Conservation (phyloP, 2,888 invertebrate species). For the Itoplectis maculator region DNA sequence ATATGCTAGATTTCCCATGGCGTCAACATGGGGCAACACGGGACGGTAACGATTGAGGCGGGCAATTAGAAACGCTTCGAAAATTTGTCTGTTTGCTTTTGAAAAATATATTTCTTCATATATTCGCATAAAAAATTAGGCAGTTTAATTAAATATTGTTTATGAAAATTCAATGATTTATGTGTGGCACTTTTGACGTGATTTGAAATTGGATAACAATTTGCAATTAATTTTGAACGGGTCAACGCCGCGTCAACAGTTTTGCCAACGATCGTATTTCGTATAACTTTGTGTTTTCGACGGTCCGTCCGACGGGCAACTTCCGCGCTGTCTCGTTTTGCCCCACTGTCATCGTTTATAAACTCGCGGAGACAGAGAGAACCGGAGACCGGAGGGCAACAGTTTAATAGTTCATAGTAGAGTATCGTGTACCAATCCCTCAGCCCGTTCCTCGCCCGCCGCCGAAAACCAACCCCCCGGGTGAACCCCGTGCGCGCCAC, state of each 20-base stretch:
- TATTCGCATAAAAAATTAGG: too few relatives aligned
- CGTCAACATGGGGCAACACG: neutral
- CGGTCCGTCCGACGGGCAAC: neutral
- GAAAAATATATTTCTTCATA: too few relatives aligned
- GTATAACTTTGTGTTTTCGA: too few relatives aligned
- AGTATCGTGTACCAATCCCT: conserved; percentile 67
- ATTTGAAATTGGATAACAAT: too few relatives aligned
- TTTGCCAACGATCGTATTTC: too few relatives aligned
- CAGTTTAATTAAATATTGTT: too few relatives aligned
- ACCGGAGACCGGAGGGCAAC: neutral
- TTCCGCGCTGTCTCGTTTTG: conserved; percentile 33
- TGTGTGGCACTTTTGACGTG: too few relatives aligned
- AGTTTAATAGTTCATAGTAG: conserved; percentile 56
- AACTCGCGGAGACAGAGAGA: neutral
- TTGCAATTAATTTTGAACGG: too few relatives aligned
- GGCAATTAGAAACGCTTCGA: conserved; percentile 3
- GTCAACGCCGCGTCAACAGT: too few relatives aligned
- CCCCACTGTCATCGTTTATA: conserved; percentile 8
- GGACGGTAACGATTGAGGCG: neutral
- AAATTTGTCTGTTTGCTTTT: too few relatives aligned
- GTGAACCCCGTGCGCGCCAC: conserved; percentile 66
- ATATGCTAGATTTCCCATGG: conserved; percentile 62
- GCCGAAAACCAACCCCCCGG: conserved; percentile 45
- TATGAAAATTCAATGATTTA: too few relatives aligned
- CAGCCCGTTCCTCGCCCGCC: conserved; percentile 48